Evolutionary conservation across 1,140 invertebrate genomes (phyloP).

Genomic region (Leptonema lineaticorne): DNA sequence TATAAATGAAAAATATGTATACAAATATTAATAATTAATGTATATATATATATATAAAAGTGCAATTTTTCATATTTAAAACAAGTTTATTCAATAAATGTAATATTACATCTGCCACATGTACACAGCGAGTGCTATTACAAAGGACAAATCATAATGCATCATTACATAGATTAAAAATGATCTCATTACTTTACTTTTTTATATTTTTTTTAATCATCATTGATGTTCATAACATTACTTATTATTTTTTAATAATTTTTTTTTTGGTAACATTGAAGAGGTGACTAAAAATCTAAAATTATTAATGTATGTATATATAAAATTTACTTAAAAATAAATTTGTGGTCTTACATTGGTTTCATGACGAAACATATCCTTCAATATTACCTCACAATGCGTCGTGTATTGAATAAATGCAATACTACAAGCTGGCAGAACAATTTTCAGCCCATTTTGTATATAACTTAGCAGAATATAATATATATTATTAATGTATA

Average conservation of each 20-base stretch:
- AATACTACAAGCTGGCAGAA: conserved; percentile 40
- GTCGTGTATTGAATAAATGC: conserved; percentile 39
- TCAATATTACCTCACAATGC: conserved; percentile 32
- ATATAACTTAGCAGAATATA: conserved; percentile 32
- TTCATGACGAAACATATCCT: neutral
- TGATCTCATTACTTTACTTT: too few relatives aligned
- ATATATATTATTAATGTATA: too few relatives aligned
- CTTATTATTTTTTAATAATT: conserved; percentile 28
- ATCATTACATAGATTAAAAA: too few relatives aligned
- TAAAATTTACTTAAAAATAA: conserved; percentile 35
- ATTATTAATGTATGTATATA: conserved; percentile 29
- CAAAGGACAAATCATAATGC: conserved; percentile 31
- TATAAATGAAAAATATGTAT: too few relatives aligned
- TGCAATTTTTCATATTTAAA: conserved; percentile 38
- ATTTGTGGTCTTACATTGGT: conserved; percentile 10
- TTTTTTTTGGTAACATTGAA: conserved; percentile 40
- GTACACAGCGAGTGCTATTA: conserved; percentile 37
- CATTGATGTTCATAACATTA: neutral
- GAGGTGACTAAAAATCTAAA: conserved; percentile 28
- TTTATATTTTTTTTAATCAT: conserved; percentile 38
- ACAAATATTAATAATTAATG: neutral
- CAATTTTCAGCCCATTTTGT: conserved; percentile 36
- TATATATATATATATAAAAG: conserved; percentile 23
- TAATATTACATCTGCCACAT: conserved; percentile 41
- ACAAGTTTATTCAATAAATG: conserved; percentile 41